A percentile compares a stretch with the other conserved stretches of the same genome.
Evolutionary conservation across 2,113 vertebrate species (phyloP).

Genomic region (Onychostruthus taczanowskii): DNA sequence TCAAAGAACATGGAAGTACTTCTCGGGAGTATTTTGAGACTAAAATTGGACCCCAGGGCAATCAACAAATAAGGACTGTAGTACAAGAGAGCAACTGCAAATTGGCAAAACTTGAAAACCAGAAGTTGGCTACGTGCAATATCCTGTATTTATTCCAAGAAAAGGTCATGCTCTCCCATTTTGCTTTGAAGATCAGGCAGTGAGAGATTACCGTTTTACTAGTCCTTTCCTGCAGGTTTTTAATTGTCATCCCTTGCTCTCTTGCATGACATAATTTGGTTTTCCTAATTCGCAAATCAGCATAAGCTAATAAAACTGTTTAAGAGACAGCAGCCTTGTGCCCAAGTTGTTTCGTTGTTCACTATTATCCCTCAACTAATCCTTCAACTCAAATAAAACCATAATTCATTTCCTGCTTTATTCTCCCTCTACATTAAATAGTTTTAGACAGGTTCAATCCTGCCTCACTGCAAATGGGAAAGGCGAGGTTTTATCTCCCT

Average conservation of each 20-base stretch:
- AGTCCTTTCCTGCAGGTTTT: neutral
- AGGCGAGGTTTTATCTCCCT: neutral
- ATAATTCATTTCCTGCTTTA: conserved; percentile 41
- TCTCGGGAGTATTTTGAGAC: neutral
- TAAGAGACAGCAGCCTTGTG: neutral
- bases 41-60: neutral
- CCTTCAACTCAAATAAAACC: conserved; percentile 47
- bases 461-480: neutral
- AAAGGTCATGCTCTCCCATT: conserved; percentile 28
- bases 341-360: neutral
- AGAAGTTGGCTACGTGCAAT: neutral
- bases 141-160: neutral
- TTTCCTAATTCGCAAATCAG: conserved; percentile 17
- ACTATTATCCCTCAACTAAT: conserved; percentile 29
- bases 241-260: neutral
- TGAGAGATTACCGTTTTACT: neutral
- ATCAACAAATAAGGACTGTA: neutral
- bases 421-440: neutral
- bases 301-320: conserved; percentile 30
- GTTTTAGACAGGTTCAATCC: conserved; percentile 55
- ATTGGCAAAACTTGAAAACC: neutral
- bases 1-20: neutral
- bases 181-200: conserved; percentile 31
- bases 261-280: neutral
- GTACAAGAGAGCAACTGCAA: neutral